A percentile compares a stretch with the other conserved stretches of the same genome.
phyloP scores from a whole-genome alignment of 1,140 invertebrate species.

The Leguminivora glycinivorella region DNA sequence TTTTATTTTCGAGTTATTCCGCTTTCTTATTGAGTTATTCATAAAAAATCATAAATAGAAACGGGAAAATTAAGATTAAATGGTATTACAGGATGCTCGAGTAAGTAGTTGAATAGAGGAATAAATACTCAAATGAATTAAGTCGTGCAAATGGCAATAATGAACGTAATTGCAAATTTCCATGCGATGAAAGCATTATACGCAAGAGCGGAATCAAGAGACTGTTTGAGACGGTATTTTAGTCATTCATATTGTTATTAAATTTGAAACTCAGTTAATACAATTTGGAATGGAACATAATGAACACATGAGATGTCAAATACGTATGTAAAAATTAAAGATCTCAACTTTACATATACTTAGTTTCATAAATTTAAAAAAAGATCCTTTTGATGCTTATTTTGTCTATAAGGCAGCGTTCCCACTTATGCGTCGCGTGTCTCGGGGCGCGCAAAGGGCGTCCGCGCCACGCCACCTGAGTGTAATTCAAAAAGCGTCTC shows the following conservation, averaged over 20 bases:
- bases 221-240: slow-evolving; percentile 16
- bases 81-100: not conserved
- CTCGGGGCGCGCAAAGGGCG: too few relatives aligned
- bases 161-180: slow-evolving; percentile 21
- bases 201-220: slow-evolving; percentile 7
- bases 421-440: too few relatives aligned
- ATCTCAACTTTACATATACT: too few relatives aligned
- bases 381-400: too few relatives aligned
- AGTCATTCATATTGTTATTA: slow-evolving; percentile 24
- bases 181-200: slow-evolving; percentile 24
- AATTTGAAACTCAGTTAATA: not conserved
- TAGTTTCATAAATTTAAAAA: too few relatives aligned
- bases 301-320: not conserved
- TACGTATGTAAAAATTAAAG: too few relatives aligned
- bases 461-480: too few relatives aligned
- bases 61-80: not conserved
- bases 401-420: too few relatives aligned
- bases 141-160: slow-evolving; percentile 21
- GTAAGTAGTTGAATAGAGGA: not conserved
- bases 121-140: slow-evolving; percentile 17
- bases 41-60: not conserved
- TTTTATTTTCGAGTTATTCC: too few relatives aligned
- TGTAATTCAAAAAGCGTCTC: too few relatives aligned
- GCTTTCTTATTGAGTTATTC: too few relatives aligned
- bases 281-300: not conserved